These are phyloP conservation scores for Polydrusus tereticollis DNA, from an alignment of 2,888 invertebrate species.

Conservation along the genomic window DNA sequence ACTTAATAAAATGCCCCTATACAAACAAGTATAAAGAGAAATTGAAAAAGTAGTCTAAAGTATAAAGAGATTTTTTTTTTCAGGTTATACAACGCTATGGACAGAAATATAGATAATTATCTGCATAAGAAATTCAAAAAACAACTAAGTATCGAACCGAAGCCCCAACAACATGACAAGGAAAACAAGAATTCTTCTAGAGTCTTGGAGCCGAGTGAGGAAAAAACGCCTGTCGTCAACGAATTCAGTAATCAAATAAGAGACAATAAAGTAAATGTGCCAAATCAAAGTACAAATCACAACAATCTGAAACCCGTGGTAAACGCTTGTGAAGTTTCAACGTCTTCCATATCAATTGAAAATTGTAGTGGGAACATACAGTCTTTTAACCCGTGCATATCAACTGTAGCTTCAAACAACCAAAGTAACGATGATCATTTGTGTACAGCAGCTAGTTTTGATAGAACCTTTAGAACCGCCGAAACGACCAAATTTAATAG, in stretches of 20 bases:
- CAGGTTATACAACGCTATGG: slow-evolving; percentile 60
- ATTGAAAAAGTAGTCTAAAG: no score
- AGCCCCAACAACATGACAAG: slow-evolving; percentile 53
- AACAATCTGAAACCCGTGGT: slow-evolving; percentile 43
- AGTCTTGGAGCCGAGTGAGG: slow-evolving; percentile 59
- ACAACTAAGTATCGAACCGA: slow-evolving; percentile 73
- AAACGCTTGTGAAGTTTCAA: slow-evolving; percentile 55
- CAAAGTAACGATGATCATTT: slow-evolving; percentile 51
- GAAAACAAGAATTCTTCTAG: slow-evolving; percentile 57
- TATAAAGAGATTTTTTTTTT: slow-evolving; percentile 24
- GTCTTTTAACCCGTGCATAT: slow-evolving; percentile 63
- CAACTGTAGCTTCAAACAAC: slow-evolving; percentile 61
- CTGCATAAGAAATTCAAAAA: slow-evolving; percentile 95
- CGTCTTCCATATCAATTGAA: slow-evolving; percentile 67
- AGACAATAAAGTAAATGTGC: slow-evolving; percentile 59
- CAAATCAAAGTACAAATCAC: slow-evolving; percentile 65
- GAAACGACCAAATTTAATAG: slow-evolving; percentile 54
- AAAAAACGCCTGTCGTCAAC: slow-evolving; percentile 53
- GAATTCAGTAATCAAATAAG: slow-evolving; percentile 43
- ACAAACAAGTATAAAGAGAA: no score
- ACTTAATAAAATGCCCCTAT: no score
- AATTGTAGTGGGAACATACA: slow-evolving; percentile 57
- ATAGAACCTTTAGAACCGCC: slow-evolving; percentile 57
- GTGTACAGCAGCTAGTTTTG: slow-evolving; percentile 59
- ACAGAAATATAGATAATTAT: slow-evolving; percentile 73